These are phyloP conservation scores for Camelus bactrianus DNA, from an alignment of 2,113 vertebrate species.

Conservation along the genomic window DNA sequence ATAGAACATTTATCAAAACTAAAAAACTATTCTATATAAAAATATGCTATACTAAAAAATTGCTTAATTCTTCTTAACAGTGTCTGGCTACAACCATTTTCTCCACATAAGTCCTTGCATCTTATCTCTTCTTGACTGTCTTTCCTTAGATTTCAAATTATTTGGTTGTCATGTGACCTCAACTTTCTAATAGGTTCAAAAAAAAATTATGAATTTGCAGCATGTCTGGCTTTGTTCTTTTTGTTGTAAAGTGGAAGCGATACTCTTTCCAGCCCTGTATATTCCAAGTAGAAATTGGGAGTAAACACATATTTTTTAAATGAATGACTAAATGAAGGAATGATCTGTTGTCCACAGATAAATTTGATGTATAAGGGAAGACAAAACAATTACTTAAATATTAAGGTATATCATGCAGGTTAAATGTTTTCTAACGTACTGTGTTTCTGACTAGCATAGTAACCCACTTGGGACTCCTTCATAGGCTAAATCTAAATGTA, in stretches of 20 bases:
- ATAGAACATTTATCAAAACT: background rate
- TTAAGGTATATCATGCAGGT: background rate
- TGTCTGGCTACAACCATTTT: background rate
- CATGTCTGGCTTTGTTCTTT: background rate
- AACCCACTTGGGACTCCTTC: background rate
- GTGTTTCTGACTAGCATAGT: background rate
- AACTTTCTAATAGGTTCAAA: background rate
- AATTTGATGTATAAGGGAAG: background rate
- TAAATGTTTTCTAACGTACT: constrained; percentile 19
- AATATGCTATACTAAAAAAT: background rate
- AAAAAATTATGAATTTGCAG: background rate
- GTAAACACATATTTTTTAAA: constrained; percentile 1
- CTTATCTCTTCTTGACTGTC: background rate
- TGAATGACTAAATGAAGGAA: constrained; percentile 27
- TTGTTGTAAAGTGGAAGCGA: background rate
- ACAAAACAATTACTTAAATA: background rate
- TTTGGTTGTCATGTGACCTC: background rate
- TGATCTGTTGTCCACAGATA: background rate
- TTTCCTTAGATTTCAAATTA: constrained; percentile 15
- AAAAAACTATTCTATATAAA: background rate
- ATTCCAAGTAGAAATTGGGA: background rate
- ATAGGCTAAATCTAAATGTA: background rate
- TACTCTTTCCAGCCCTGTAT: background rate
- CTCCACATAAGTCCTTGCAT: background rate
- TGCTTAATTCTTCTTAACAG: background rate